Percentiles rank a stretch among this genome's conserved stretches.
phyloP scores from a whole-genome alignment of 2,797 vertebrate species.

The Phylloscopus collybita region DNA sequence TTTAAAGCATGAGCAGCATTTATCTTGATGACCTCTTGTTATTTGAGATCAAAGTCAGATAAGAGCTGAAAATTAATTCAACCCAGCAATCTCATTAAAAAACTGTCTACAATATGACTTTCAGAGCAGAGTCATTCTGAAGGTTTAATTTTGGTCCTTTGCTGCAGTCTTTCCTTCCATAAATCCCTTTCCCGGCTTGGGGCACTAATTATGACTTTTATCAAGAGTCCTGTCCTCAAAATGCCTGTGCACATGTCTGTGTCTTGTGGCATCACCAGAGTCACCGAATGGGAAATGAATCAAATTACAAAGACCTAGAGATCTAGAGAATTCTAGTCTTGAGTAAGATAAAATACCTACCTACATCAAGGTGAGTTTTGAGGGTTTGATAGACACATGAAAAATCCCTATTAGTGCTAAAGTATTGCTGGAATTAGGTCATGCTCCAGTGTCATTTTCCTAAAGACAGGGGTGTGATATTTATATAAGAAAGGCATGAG shows the following conservation, averaged over 20 bases:
- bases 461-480: not conserved
- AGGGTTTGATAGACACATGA: not conserved
- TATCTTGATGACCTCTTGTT: slow-evolving; percentile 29
- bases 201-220: not conserved
- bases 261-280: not conserved
- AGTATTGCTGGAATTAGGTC: not conserved
- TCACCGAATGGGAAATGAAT: not conserved
- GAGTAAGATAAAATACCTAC: not conserved
- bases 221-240: not conserved
- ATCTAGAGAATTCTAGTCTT: not conserved
- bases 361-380: not conserved
- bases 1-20: slow-evolving; percentile 4
- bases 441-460: not conserved
- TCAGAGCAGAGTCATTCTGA: not conserved
- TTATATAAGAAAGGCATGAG: not conserved
- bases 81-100: not conserved
- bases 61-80: slow-evolving; percentile 32
- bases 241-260: not conserved
- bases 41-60: slow-evolving; percentile 32
- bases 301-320: not conserved
- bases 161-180: not conserved
- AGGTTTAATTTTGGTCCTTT: not conserved
- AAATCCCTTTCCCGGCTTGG: not conserved
- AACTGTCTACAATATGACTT: not conserved
- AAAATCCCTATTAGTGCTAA: not conserved